Base-by-base conservation (phyloP, 1,140 invertebrate species). In the Papilio dardanus region DNA sequence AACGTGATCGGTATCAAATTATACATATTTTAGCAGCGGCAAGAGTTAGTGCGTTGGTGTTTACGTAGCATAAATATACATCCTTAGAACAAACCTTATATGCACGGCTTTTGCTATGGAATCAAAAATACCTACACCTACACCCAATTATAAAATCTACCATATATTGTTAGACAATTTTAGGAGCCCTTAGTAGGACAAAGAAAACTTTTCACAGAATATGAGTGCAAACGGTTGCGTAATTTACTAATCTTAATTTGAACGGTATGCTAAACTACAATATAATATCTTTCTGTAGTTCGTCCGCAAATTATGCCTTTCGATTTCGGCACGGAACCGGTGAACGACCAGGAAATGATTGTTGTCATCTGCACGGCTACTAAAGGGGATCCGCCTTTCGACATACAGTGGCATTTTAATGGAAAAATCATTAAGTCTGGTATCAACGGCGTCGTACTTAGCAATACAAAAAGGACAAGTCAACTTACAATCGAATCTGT, bases 281-380 rank as follows among this genome's bases (percentile, higher is more conserved):
- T n/a, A n/a, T 58, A 54, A 21, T 10, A 1, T 30, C 3, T 62
- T 77, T 79, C 31, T 87, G 84, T 86, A 96, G 95, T 96, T 86
- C 83, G 94, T 77, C 95, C 95, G 46, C 94, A 95, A 92, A 95
- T 96, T 75, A 94, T 91, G 83, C 93, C 95, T 16, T 96, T 96
- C 81, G 92, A 94, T 74, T 96, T 96, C 78, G 95, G 95, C 42
- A 94, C 94, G 71, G 95, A 96, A 75, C 94, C 95, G 21, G 86
- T 95, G 0, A 95, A 96, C 87, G 95, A 96, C 78, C 96, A 96
- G 46, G 96, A 97, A 83, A 95, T 96, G 75, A 91, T 94, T 19
- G 94, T 94, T 10, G 90, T 94, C 31, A 94, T 93, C 14, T 95
- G 95, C 86, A 93, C 93, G 0, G 94, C 93, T 4, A 93, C 89